phyloP scores from a whole-genome alignment of 1,140 invertebrate species.

The Bombus confusus region DNA sequence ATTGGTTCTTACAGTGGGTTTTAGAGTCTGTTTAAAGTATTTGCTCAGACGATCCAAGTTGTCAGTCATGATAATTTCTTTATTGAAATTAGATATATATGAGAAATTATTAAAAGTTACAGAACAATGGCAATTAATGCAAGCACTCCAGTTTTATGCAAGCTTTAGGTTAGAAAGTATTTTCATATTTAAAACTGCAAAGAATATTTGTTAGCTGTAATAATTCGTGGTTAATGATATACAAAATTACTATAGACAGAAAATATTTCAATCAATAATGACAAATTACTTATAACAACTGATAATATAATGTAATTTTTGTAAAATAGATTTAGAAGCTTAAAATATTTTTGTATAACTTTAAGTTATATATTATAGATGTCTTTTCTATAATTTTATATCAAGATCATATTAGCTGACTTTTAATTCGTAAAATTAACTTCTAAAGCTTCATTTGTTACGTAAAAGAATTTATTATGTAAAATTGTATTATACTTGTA shows the following conservation, averaged over 20 bases:
- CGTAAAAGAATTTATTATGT: too few species aligned
- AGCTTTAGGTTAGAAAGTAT: neutral
- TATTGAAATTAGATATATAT: neutral
- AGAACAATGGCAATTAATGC: neutral
- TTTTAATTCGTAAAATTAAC: neutral
- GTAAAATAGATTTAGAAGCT: neutral
- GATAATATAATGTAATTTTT: neutral
- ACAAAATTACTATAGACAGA: neutral
- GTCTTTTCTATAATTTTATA: neutral
- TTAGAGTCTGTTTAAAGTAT: conserved; percentile 42
- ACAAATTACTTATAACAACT: neutral
- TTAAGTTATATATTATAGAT: neutral
- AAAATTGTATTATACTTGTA: neutral
- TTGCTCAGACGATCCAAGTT: conserved; percentile 29
- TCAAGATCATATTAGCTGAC: neutral
- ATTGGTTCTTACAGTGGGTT: conserved; percentile 47
- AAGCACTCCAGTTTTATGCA: neutral
- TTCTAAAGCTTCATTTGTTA: too few species aligned
- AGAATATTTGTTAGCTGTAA: neutral
- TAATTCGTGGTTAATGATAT: neutral
- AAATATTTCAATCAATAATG: neutral
- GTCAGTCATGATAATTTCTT: conserved; percentile 45
- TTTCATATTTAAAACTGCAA: neutral
- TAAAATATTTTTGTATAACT: neutral
- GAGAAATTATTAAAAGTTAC: neutral